Conservation (phyloP, 2,113 vertebrate species). For the Phasianus colchicus region DNA sequence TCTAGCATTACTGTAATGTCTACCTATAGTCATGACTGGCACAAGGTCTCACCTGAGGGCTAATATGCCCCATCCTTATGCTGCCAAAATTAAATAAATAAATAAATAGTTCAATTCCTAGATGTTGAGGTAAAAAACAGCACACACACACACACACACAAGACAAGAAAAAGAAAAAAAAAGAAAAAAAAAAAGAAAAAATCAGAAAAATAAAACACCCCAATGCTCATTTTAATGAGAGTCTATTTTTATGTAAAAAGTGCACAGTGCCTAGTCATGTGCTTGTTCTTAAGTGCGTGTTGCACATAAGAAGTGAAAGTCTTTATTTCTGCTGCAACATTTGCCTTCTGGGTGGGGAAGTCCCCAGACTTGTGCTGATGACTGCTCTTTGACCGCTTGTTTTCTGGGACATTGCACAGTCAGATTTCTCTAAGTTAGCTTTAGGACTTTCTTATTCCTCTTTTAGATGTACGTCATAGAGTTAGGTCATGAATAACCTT, state of each 20-base stretch:
- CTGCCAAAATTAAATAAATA: not conserved
- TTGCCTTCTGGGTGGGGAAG: slow-evolving; percentile 22
- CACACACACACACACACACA: not conserved
- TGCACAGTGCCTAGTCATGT: not conserved
- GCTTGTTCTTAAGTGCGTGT: not conserved
- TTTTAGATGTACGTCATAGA: not conserved
- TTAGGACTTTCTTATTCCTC: not conserved
- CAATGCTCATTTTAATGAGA: not conserved
- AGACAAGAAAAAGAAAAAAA: not conserved
- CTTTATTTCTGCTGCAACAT: not conserved
- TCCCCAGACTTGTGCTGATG: not conserved
- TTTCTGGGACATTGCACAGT: not conserved
- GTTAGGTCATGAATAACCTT: not conserved
- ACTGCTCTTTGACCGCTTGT: not conserved
- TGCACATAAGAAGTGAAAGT: slow-evolving; percentile 47
- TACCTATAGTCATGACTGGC: not conserved
- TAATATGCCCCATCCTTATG: not conserved
- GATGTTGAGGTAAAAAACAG: not conserved
- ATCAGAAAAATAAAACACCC: not conserved
- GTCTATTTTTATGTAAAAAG: not conserved
- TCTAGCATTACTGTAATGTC: not conserved
- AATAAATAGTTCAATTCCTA: not conserved
- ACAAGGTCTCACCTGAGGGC: accelerated
- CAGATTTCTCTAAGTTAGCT: not conserved
- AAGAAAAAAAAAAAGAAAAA: not conserved